Evolutionary conservation across 2,888 invertebrate genomes (phyloP), one percentile per base, ranked within the genome.

Genomic region (Selenia dentaria): DNA sequence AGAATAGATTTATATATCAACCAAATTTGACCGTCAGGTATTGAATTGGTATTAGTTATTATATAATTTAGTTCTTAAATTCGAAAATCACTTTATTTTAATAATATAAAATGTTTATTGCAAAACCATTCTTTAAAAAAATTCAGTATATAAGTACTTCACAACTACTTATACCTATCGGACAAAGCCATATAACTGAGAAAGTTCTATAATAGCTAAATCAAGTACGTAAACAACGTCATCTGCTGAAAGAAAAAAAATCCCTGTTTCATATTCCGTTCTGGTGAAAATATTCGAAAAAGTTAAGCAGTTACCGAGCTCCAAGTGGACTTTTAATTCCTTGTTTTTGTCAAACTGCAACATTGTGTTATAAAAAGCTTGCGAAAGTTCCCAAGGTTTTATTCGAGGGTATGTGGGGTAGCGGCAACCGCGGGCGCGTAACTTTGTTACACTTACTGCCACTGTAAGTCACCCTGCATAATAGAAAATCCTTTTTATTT

Each of bases 401-500:
- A 79, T 81, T 74, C 67, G 60, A 67, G 61, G 52, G 64, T 51
- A 52, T 60, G 62, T 53, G 67, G 56, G 67, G 67, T 67, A 68
- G 70, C 59, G 67, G 70, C 60, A 66, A 74, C 73, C 73, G 64
- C 67, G 62, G 52, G 53, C 59, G 61, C 67, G 66, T 74, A 78
- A 80, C 77, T 78, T 79, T 74, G 73, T 77, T 59, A 71, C 74
- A 74, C 72, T 74, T 70, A 77, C 68, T 69, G 71, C 62, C 59
- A 63, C 67, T 68, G 68, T 74, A 77, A 80, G 74, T 77, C 73
- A 71, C 69, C 73, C 68, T 64, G 67, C 69, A 68, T 78, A 79
- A 81, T 77, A 74, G 71, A 65, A 80, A 79, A 78, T 65, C 63
- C 68, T 76, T 68, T 74, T 74, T 77, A 73, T 78, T 74, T 66